Base-by-base conservation (phyloP, 1,140 invertebrate species). In the Agrypnia vestita region DNA sequence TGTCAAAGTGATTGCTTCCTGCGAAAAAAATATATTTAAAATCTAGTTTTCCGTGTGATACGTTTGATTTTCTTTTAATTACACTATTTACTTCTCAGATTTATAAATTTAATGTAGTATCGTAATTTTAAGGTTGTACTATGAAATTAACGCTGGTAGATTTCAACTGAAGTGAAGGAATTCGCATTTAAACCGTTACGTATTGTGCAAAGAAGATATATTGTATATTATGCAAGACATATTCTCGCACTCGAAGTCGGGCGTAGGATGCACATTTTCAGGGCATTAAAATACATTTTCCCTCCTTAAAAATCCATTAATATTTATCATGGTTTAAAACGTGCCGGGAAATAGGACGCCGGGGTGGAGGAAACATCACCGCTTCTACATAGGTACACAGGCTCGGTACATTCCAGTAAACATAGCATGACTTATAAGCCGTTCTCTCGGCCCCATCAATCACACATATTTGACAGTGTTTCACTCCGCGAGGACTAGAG, bases 341-440 rank as follows among this genome's bases (percentile, higher is more conserved):
- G 19, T 64, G 19, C 13, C 11, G 19, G 19, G 61, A 43, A 44
- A 64, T 25, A 64, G 61, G 35, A 59, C 61, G 13, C 13, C 19
- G 25, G 61, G n/a, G 12, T 35, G 61, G 1, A 35, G 35, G 61
- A 64, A 64, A 43, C 35, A 64, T 64, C 61, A 13, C 61, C 0
- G 9, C 35, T 64, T 64, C 11, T 43, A 64, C 35, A 64, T n/a
- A 21, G 25, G n/a, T n/a, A 43, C 61, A 64, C 61, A 64, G 19
- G 21, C 35, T 64, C 61, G 35, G 61, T 25, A 13, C 61, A 64
- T 64, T 21, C 61, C 19, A 64, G 61, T 64, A 64, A 64, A 64
- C 25, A 64, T 64, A 64, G 61, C 61, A 64, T 64, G 61, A 64
- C 35, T 64, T 64, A 64, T 43, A 64, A 64, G 61, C 61, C 61